Base-by-base conservation (phyloP, 2,888 invertebrate genomes). In the Willowsia nigromaculata region DNA sequence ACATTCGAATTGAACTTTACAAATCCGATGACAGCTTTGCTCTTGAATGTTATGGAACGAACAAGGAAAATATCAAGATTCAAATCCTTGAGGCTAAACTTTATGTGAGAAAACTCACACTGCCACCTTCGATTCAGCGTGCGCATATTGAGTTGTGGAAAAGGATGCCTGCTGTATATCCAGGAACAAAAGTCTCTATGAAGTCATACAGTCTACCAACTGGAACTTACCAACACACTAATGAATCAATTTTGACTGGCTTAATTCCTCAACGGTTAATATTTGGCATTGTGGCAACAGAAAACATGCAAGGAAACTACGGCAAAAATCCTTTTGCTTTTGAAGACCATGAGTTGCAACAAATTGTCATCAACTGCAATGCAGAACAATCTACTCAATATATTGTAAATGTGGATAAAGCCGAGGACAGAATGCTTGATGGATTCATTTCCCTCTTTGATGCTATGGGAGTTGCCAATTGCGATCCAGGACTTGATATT, bases 131-230 rank as follows among this genome's bases (percentile, higher is more conserved):
- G 1, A 82, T 91, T n/a, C 84, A 82, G n/a, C 15, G 71, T 3
- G 68, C 84, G 0, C 90, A 90, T 33, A 2, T 90, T 13, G 40
- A 84, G 50, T 68, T 30, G 18, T 91, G 90, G 90, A 47, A 86
- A 27, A 18, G 59, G 11, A 22, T 71, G n/a, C 80, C 81, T 0
- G 27, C 37, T 5, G 47, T 56, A 0, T 90, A 91, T 43, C 85
- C 90, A 15, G 80, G 78, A 40, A 90, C 59, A 40, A 50, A 76
- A 27, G 84, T 82, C 0, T 59, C 47, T 27, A 85, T 90, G 37
- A 90, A 90, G 59, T 76, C 53, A 6, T 91, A 86, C 56, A 82
- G 76, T 25, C n/a, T 91, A n/a, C 80, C 90, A 11, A 56, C n/a
- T 11, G 91, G 90, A 82, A 82, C 82, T 0, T 13, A 27, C 0